Conservation (phyloP, 2,113 vertebrate genomes). For the Mormyrus iriodes region DNA sequence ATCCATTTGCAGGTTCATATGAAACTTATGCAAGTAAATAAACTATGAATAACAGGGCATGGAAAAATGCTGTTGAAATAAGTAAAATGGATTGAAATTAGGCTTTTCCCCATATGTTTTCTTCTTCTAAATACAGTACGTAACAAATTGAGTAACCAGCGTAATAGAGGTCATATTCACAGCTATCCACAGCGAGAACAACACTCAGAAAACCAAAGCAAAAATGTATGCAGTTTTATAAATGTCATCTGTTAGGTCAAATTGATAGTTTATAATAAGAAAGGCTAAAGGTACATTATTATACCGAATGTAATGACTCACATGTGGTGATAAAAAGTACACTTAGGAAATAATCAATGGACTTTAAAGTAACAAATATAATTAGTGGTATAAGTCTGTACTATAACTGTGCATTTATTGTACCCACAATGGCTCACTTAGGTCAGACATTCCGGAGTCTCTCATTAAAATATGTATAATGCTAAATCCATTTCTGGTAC, state of each 20-base stretch:
- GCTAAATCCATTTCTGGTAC: slow-evolving; percentile 15
- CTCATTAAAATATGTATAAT: slow-evolving; percentile 24
- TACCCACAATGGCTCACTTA: slow-evolving; percentile 10
- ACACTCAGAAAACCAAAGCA: slow-evolving; percentile 1
- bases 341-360: slow-evolving; percentile 27
- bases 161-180: background rate
- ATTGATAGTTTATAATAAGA: slow-evolving; percentile 7
- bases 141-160: background rate
- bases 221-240: background rate
- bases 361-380: slow-evolving; percentile 20
- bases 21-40: background rate
- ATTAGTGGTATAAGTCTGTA: slow-evolving; percentile 10
- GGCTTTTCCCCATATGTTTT: background rate
- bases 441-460: slow-evolving; percentile 24
- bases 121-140: background rate
- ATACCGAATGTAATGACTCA: slow-evolving; percentile 12
- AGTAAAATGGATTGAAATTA: background rate
- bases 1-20: background rate
- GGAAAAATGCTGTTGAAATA: background rate
- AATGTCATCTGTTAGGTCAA: slow-evolving; percentile 7
- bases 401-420: slow-evolving; percentile 19
- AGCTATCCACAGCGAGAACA: background rate
- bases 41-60: background rate
- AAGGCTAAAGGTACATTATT: background rate
- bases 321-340: slow-evolving; percentile 22